Base-by-base conservation (phyloP, 1,140 invertebrate species). In the Medauroidea extradentata region DNA sequence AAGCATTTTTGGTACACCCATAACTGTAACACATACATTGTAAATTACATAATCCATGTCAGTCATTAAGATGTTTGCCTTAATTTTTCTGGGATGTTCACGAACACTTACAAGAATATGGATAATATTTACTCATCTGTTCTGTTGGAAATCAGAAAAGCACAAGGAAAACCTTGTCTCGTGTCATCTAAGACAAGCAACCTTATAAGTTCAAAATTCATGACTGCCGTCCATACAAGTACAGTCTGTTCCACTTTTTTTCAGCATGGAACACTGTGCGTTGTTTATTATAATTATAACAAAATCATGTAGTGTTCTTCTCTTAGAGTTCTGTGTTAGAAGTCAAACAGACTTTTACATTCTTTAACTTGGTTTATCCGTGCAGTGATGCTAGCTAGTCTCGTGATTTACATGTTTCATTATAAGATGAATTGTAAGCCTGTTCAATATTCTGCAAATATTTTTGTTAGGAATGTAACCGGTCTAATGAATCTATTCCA, bases 21-120 rank as follows among this genome's bases (percentile, higher is more conserved):
- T 60, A 3, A 25, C 42, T 0, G 18, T 46, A 11, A 19, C 23
- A 43, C 56, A 57, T n/a, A 48, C 56, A 25, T 53, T 53, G 18
- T 27, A 52, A n/a, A 0, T 44, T 18, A 41, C 51, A 2, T n/a
- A n/a, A n/a, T n/a, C 50, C 34, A 44, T 42, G 48, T 60, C 58
- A 18, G 50, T 38, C 50, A 59, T 59, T 13, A 59, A 59, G 13
- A 42, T 21, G 2, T 29, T 42, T 7, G 57, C 14, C 13, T 7
- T 46, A 18, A 18, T 46, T 9, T 46, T 8, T 18, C 44, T 19
- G 7, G 21, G 8, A 9, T 46, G 8, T 8, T 46, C 44, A 19
- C 8, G 21, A 9, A 46, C 21, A 18, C 44, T 18, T 46, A 19
- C 8, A 46, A 7, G 21, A 46, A 46, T 18, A 46, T 14, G 8